phyloP scores from a whole-genome alignment of 2,888 invertebrate genomes.

The Microctonus hyperodae region DNA sequence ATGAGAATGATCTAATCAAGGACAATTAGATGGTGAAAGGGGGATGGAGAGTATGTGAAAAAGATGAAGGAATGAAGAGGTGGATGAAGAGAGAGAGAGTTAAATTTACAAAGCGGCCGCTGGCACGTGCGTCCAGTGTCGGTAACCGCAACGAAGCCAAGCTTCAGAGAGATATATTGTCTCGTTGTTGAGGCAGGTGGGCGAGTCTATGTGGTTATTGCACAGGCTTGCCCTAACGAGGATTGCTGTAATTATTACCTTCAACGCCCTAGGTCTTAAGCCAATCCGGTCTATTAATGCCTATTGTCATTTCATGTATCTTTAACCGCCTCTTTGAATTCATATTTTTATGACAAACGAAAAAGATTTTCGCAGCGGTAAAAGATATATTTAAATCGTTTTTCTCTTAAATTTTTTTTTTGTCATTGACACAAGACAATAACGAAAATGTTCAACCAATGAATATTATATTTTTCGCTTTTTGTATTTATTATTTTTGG shows the following conservation, averaged over 20 bases:
- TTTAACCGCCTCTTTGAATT: slow-evolving; percentile 12
- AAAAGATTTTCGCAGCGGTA: not conserved
- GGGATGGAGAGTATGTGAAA: slow-evolving; percentile 21
- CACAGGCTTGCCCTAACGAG: slow-evolving; percentile 47
- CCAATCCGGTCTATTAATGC: slow-evolving; percentile 35
- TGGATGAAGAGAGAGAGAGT: slow-evolving; percentile 23
- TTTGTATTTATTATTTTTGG: not conserved
- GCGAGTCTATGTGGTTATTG: slow-evolving; percentile 42
- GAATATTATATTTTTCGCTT: not conserved
- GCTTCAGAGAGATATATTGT: slow-evolving; percentile 54
- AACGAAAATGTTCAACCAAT: slow-evolving; percentile 5
- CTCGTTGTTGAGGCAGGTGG: slow-evolving; percentile 50
- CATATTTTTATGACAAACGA: not conserved
- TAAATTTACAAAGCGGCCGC: slow-evolving; percentile 18
- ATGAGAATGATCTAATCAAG: slow-evolving; percentile 5
- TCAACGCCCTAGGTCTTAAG: slow-evolving; percentile 51
- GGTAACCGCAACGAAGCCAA: slow-evolving; percentile 47
- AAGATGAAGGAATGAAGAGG: slow-evolving; percentile 11
- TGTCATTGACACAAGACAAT: not conserved
- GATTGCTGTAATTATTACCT: slow-evolving; percentile 57
- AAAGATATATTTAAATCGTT: not conserved
- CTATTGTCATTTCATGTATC: slow-evolving; percentile 29
- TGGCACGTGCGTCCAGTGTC: slow-evolving; percentile 51
- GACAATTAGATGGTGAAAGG: slow-evolving; percentile 12
- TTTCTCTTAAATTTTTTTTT: not conserved